Base-by-base conservation (phyloP, 2,888 invertebrate genomes). In the Galeopsomyia nigrocyanea region DNA sequence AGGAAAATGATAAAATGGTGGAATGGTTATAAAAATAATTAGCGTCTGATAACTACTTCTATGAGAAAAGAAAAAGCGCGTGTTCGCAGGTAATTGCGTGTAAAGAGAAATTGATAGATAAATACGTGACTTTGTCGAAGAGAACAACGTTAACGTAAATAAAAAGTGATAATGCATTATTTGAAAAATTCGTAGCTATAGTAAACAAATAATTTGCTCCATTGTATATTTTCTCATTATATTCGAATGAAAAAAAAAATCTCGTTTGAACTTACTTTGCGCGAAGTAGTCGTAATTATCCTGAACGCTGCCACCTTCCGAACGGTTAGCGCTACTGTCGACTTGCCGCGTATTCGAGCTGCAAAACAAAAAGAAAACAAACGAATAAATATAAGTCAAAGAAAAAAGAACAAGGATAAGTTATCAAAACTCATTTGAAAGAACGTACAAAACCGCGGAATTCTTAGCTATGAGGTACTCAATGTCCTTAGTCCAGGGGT, bases 401-500 rank as follows among this genome's bases (percentile, higher is more conserved):
- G 9, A 26, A 17, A 46, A 50, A 50, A 6, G 6, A 31, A 31
- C 31, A 39, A 10, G 26, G 26, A 3, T 5, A 10, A 1, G 39
- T 39, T 7, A 3, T 39, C 39, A 10, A n/a, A 39, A 39, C 39
- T 39, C 1, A 39, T 39, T 39, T 39, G 13, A 3, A 39, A 10
- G 39, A 22, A 87, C 90, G 88, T 86, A 93, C 89, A 91, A 88
- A 73, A 95, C 89, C 60, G 95, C 89, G 0, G 92, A 92, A 87
- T 97, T 96, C 85, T 94, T 95, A 0, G 96, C 94, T 77, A 96
- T 93, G 76, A 97, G 89, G 83, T 94, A 95, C 82, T 98, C 97
- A 75, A 96, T 92, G 82, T 97, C 97, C 87, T 96, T 96, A 0
- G 97, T 97, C 97, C 97, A 97, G 0, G 98, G 98, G 87, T 97